phyloP scores from a whole-genome alignment of 2,888 invertebrate genomes.

The Glyphotaelius pellucidus region DNA sequence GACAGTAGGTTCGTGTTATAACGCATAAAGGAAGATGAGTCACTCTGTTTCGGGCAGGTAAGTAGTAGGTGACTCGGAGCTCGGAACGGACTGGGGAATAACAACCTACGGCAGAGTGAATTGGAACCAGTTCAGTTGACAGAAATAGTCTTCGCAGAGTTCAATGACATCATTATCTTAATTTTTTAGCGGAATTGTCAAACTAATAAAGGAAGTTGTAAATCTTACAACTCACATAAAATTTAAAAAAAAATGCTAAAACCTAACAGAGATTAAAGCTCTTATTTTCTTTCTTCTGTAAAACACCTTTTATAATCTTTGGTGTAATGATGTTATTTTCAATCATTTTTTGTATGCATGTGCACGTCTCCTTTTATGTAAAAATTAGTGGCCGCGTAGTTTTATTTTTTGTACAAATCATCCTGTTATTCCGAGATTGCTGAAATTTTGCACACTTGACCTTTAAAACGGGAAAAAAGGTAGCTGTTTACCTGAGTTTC shows the following conservation, averaged over 20 bases:
- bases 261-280: background rate
- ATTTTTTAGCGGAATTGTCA: background rate
- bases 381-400: too few species aligned
- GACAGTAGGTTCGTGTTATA: background rate
- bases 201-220: background rate
- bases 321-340: too few species aligned
- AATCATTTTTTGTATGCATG: too few species aligned
- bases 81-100: background rate
- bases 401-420: too few species aligned
- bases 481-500: too few species aligned
- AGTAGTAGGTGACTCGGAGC: background rate
- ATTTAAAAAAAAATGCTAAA: background rate
- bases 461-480: too few species aligned
- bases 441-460: too few species aligned
- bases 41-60: background rate
- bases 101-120: background rate
- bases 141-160: background rate
- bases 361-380: too few species aligned
- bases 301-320: too few species aligned
- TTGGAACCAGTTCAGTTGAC: constrained; percentile 31
- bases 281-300: too few species aligned
- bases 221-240: background rate
- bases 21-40: background rate
- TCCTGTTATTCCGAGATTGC: too few species aligned
- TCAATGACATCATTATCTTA: constrained; percentile 25